Percentiles rank a stretch among this genome's conserved stretches.
Conservation (phyloP, 2,797 vertebrate species). For the Monodelphis domestica region DNA sequence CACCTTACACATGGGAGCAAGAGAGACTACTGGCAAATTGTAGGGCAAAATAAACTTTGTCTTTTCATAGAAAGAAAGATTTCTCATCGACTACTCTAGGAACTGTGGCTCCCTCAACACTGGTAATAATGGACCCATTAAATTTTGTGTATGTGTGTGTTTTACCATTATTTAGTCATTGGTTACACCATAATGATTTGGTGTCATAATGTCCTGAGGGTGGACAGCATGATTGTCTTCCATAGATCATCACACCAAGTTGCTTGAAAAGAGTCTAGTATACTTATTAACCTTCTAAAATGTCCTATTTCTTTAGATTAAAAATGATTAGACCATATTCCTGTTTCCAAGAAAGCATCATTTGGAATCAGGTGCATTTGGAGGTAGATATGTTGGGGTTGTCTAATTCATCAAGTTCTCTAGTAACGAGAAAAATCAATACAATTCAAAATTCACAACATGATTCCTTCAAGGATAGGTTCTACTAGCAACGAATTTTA, state of each 20-base stretch:
- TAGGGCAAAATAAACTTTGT: background rate
- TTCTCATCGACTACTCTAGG: background rate
- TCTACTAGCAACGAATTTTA: background rate
- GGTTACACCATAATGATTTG: background rate
- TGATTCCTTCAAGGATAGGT: background rate
- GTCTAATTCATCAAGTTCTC: background rate
- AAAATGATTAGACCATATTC: background rate
- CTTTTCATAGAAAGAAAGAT: background rate
- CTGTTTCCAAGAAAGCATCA: background rate
- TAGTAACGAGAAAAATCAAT: background rate
- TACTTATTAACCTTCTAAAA: constrained; percentile 1
- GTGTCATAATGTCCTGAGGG: background rate
- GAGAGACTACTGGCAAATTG: constrained; percentile 18
- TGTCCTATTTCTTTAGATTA: background rate
- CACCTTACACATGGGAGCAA: background rate
- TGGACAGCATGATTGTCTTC: background rate
- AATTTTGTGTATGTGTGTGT: background rate
- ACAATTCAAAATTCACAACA: background rate
- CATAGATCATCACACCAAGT: background rate
- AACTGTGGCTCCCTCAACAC: background rate
- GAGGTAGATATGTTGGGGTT: background rate
- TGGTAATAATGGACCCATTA: background rate
- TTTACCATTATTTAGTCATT: background rate
- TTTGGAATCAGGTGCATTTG: background rate
- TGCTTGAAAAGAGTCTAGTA: background rate